Percentiles rank a stretch among this genome's conserved stretches.
These are phyloP conservation scores for Tanytarsus gracilentus DNA, from an alignment of 2,888 invertebrate species.

Conservation along the genomic window DNA sequence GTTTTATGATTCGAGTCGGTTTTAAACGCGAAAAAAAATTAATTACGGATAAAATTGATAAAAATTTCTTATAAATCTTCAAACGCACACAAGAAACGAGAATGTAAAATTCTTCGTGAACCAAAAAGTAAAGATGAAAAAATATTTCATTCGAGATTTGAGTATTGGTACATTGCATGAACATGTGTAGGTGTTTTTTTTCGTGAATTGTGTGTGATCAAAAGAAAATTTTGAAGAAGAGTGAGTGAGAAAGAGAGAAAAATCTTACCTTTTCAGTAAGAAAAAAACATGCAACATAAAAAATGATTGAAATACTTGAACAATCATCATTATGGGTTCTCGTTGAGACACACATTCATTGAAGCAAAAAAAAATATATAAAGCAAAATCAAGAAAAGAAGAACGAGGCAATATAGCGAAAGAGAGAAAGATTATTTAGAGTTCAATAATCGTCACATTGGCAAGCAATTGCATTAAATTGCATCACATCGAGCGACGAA, in stretches of 20 bases:
- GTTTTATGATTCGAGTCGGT: too few species aligned
- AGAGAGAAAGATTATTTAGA: constrained; percentile 13
- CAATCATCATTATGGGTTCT: constrained; percentile 10
- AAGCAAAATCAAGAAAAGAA: not conserved
- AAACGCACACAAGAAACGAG: too few species aligned
- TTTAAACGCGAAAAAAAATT: too few species aligned
- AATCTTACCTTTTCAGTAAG: too few species aligned
- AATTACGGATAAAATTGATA: too few species aligned
- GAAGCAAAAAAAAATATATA: too few species aligned
- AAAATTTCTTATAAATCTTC: too few species aligned
- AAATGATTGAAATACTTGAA: constrained; percentile 4
- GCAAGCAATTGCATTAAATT: constrained; percentile 12
- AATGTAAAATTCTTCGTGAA: too few species aligned
- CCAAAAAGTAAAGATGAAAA: constrained; percentile 14
- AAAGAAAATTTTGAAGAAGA: constrained; percentile 11
- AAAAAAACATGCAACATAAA: not conserved
- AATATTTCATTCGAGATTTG: constrained; percentile 3
- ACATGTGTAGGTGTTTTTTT: constrained; percentile 16
- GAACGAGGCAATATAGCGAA: constrained; percentile 6
- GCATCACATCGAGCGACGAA: constrained; percentile 11
- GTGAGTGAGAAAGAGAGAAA: not conserved
- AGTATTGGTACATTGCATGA: constrained; percentile 22
- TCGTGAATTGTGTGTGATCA: constrained; percentile 24
- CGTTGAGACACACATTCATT: not conserved
- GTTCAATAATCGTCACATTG: constrained; percentile 13